Percentiles rank a stretch among this genome's conserved stretches.
Evolutionary conservation across 92 coral and sea anemone species (phyloP).

Genomic region (Bergia puertoricense): DNA sequence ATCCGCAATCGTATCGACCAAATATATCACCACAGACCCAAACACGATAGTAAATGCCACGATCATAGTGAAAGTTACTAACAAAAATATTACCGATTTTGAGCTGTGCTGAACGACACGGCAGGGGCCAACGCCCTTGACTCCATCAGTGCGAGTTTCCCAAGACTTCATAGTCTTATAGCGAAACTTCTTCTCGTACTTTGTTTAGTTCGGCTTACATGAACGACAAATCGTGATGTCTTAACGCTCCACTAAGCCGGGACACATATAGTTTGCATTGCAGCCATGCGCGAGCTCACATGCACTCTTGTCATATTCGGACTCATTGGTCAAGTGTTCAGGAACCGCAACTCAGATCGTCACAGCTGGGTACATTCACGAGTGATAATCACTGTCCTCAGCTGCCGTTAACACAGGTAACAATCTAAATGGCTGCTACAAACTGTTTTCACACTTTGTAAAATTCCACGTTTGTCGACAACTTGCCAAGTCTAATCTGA

Average conservation of each 20-base stretch:
- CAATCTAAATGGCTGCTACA: not conserved
- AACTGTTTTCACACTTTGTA: not conserved
- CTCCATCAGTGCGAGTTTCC: slow-evolving; percentile 28
- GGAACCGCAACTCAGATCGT: not conserved
- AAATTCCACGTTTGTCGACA: slow-evolving; percentile 21
- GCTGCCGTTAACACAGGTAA: not conserved
- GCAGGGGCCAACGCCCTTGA: slow-evolving; percentile 16
- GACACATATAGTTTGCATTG: slow-evolving; percentile 7
- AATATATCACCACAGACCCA: slow-evolving; percentile 35
- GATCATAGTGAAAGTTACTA: slow-evolving; percentile 32
- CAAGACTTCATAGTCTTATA: slow-evolving; percentile 27
- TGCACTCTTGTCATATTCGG: not conserved
- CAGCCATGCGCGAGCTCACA: not conserved
- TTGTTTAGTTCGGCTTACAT: not conserved
- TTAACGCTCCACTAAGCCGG: slow-evolving; percentile 22
- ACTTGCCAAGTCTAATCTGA: not conserved
- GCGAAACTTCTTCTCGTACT: not conserved
- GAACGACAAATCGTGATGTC: slow-evolving; percentile 8
- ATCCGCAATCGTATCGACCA: slow-evolving; percentile 10
- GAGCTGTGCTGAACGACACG: slow-evolving; percentile 1
- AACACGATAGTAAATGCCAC: slow-evolving; percentile 20
- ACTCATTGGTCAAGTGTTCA: not conserved
- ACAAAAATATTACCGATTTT: slow-evolving; percentile 18
- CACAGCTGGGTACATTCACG: too few relatives aligned
- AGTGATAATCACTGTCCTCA: not conserved